phyloP scores from a whole-genome alignment of 1,140 invertebrate genomes.

The Lepidurus arcticus region DNA sequence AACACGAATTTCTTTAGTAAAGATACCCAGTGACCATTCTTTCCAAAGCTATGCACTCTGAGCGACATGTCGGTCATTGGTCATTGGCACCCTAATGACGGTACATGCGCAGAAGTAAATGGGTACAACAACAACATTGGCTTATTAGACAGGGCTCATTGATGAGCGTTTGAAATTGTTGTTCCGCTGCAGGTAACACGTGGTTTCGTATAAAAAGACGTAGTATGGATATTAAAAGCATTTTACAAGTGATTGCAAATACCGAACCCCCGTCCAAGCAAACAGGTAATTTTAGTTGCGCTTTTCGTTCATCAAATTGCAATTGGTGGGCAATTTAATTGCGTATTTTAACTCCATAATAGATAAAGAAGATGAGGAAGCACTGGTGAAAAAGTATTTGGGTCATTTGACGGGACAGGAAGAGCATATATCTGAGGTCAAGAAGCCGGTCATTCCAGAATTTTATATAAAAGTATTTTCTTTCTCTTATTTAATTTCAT shows the following conservation, averaged over 20 bases:
- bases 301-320: not conserved
- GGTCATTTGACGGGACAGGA: constrained; percentile 24
- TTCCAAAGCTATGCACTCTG: too few species aligned
- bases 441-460: constrained; percentile 56
- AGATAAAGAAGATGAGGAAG: constrained; percentile 18
- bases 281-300: not conserved
- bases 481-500: constrained; percentile 24
- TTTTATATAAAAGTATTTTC: constrained; percentile 62
- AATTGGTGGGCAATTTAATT: not conserved
- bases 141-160: too few species aligned
- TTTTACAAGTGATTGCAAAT: not conserved
- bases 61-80: too few species aligned
- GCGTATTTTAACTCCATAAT: not conserved
- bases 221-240: not conserved
- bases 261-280: not conserved
- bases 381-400: constrained; percentile 9
- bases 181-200: too few species aligned
- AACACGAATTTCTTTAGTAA: too few species aligned
- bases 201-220: not conserved
- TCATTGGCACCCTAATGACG: too few species aligned
- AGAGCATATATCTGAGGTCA: constrained; percentile 22
- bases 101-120: too few species aligned
- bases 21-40: too few species aligned
- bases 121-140: too few species aligned
- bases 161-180: too few species aligned